Evolutionary conservation across 2,113 vertebrate species (phyloP).

Genomic region (Prionailurus bengalensis): DNA sequence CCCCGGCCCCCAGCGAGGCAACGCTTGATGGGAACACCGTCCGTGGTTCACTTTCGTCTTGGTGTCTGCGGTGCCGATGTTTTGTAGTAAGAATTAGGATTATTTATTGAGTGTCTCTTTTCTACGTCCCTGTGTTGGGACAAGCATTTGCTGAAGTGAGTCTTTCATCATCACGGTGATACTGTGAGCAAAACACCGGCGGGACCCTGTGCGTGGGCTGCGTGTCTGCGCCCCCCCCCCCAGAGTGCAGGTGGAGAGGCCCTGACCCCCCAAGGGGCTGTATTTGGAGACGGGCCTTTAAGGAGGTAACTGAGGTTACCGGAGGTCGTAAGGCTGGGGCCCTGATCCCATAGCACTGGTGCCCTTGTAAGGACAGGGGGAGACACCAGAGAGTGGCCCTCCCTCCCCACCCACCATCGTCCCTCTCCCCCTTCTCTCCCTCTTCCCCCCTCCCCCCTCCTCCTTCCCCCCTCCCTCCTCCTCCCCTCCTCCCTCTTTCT

Average conservation of each 20-base stretch:
- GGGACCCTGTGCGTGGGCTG: background rate
- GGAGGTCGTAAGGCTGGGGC: background rate
- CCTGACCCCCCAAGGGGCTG: background rate
- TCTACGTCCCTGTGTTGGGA: background rate
- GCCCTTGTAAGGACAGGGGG: background rate
- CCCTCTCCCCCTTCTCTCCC: too few relatives aligned
- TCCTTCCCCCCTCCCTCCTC: too few relatives aligned
- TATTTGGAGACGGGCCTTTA: background rate
- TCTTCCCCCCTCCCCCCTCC: too few relatives aligned
- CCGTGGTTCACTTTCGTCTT: background rate
- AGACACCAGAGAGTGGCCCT: background rate
- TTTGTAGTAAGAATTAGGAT: background rate
- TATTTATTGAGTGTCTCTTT: background rate
- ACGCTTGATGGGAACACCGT: background rate
- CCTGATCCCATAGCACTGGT: background rate
- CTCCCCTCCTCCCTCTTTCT: too few relatives aligned
- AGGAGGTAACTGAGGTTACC: background rate
- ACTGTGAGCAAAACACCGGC: background rate
- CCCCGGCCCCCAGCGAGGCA: background rate
- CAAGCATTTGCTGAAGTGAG: background rate
- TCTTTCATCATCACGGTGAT: background rate
- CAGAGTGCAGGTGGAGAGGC: background rate
- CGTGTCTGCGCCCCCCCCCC: too few relatives aligned
- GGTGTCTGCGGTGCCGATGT: background rate
- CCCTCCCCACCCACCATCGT: fast-evolving